A percentile compares a stretch with the other conserved stretches of the same genome.
Evolutionary conservation across 2,113 vertebrate genomes (phyloP).

Genomic region (Seriola rivoliana): DNA sequence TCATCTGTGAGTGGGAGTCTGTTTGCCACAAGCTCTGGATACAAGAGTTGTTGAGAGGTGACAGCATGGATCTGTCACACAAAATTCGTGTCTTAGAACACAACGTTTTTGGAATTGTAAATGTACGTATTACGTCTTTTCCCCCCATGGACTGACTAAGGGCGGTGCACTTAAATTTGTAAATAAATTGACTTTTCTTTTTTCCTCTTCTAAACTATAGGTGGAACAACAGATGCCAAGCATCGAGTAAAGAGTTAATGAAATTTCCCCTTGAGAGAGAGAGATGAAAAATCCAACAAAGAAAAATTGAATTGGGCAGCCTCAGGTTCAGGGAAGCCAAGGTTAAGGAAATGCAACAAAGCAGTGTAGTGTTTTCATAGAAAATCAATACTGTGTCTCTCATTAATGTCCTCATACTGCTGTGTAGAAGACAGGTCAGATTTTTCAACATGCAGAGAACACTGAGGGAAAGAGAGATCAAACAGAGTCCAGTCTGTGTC

Average conservation of each 20-base stretch:
- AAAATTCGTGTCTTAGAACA: constrained; percentile 34
- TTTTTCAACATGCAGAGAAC: constrained; percentile 53
- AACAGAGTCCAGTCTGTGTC: constrained; percentile 21
- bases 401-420: constrained; percentile 72
- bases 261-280: constrained; percentile 55
- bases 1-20: constrained; percentile 40
- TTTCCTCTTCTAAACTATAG: background rate
- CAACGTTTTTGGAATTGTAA: constrained; percentile 38
- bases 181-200: constrained; percentile 18
- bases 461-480: constrained; percentile 27
- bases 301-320: constrained; percentile 72
- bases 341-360: constrained; percentile 80
- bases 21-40: constrained; percentile 28
- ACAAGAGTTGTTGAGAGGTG: constrained; percentile 50
- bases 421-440: constrained; percentile 52
- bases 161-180: background rate
- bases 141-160: background rate
- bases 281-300: constrained; percentile 55
- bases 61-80: constrained; percentile 48
- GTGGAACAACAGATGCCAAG: constrained; percentile 59
- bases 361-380: constrained; percentile 69
- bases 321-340: constrained; percentile 61
- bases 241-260: constrained; percentile 63
- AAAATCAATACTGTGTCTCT: constrained; percentile 78
- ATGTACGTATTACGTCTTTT: constrained; percentile 20